phyloP scores from a whole-genome alignment of 1,140 invertebrate species.

The Maniola jurtina region DNA sequence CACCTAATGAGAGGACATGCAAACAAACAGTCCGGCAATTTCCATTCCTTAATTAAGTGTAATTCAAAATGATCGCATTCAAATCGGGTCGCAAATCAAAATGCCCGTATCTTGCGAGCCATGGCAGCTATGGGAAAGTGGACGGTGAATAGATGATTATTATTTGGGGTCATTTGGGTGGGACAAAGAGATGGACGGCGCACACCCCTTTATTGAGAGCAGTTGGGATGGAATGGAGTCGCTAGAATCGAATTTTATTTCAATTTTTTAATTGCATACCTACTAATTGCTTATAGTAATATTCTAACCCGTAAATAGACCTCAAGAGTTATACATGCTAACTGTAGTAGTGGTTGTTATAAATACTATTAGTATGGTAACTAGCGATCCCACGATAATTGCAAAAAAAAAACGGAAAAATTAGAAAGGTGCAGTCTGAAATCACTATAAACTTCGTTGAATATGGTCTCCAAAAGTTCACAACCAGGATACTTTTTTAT shows the following conservation, averaged over 20 bases:
- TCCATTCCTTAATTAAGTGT: constrained; percentile 65
- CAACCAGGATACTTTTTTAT: too few relatives aligned
- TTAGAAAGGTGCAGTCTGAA: too few relatives aligned
- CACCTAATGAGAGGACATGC: constrained; percentile 47
- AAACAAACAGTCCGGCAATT: constrained; percentile 48
- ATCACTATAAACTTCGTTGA: too few relatives aligned
- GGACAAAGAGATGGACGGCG: constrained; percentile 55
- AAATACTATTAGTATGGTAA: too few relatives aligned
- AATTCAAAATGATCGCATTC: constrained; percentile 65
- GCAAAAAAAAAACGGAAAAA: too few relatives aligned
- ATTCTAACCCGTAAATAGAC: too few relatives aligned
- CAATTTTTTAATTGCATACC: neutral
- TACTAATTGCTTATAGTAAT: neutral
- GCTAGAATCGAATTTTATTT: neutral
- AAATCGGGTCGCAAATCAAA: constrained; percentile 72
- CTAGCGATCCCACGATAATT: too few relatives aligned
- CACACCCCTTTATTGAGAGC: constrained; percentile 56
- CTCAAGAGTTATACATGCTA: too few relatives aligned
- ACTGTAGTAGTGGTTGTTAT: too few relatives aligned
- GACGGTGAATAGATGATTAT: constrained; percentile 71
- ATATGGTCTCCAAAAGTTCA: too few relatives aligned
- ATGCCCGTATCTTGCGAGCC: constrained; percentile 68
- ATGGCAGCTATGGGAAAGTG: constrained; percentile 71
- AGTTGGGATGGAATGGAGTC: constrained; percentile 45
- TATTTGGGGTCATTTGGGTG: constrained; percentile 71